Conservation (phyloP, 2,113 vertebrate genomes). For the Leptobrachium ailaonicum region DNA sequence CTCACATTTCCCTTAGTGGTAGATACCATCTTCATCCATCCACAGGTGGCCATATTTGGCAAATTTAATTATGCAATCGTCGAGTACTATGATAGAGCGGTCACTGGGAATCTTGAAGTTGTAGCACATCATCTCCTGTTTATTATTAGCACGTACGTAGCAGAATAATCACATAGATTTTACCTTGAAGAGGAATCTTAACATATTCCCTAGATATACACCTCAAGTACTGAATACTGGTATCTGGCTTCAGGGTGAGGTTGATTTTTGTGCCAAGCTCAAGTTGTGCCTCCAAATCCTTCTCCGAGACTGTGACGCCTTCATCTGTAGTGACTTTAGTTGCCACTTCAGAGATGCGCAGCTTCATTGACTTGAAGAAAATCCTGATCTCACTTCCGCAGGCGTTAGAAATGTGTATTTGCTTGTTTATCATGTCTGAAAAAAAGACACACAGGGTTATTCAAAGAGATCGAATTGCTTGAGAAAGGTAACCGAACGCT, state of each 20-base stretch:
- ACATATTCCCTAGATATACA: background rate
- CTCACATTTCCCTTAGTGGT: background rate
- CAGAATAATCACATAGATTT: background rate
- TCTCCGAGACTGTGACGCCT: background rate
- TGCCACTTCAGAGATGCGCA: background rate
- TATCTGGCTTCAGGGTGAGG: background rate
- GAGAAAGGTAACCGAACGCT: too few species aligned
- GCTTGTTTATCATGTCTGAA: background rate
- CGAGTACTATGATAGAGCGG: background rate
- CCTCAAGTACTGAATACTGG: background rate
- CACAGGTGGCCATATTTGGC: background rate
- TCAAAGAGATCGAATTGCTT: too few species aligned
- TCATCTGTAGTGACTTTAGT: background rate
- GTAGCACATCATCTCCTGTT: background rate
- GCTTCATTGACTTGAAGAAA: background rate
- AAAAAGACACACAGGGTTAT: too few species aligned
- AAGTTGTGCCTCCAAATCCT: background rate
- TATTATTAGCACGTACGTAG: background rate
- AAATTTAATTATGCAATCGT: conserved; percentile 1
- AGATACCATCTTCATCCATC: background rate
- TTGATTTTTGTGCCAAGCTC: background rate
- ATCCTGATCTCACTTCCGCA: background rate
- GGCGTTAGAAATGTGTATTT: background rate
- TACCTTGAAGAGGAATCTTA: background rate
- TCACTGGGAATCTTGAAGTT: background rate